Conservation (phyloP, 64 coral and sea anemone species). For the Anthopleura sola region DNA sequence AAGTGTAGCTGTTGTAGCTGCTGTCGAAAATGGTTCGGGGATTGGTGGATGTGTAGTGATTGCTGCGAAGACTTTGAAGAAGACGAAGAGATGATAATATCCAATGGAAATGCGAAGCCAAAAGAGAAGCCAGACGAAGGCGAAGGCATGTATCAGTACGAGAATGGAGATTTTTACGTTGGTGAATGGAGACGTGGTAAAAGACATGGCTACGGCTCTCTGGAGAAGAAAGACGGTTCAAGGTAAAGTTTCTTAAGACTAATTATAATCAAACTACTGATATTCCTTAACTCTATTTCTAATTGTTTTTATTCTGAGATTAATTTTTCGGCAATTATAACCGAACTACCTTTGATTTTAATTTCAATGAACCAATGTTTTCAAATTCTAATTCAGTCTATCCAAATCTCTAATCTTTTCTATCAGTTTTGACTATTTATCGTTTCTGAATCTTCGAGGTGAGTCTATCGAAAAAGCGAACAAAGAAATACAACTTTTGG, state of each 20-base stretch:
- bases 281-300: not conserved
- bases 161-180: conserved; percentile 86
- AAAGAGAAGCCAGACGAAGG: conserved; percentile 76
- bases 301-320: not conserved
- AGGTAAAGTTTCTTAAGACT: conserved; percentile 24
- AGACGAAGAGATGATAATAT: conserved; percentile 52
- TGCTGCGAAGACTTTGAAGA: conserved; percentile 82
- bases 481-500: no score
- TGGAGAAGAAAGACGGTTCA: conserved; percentile 74
- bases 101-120: conserved; percentile 32
- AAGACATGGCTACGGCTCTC: conserved; percentile 75
- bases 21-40: conserved; percentile 73
- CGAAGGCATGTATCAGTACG: conserved; percentile 88
- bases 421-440: no score
- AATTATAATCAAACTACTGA: not conserved
- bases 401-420: no score
- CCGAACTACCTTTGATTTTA: no score
- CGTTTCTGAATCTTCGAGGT: no score
- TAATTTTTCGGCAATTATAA: no score
- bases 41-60: conserved; percentile 97
- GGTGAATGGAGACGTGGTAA: conserved; percentile 88
- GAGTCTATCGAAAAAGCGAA: no score
- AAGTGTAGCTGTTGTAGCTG: conserved; percentile 69
- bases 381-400: no score
- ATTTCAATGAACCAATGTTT: no score